Evolutionary conservation across 1,140 invertebrate species (phyloP).

Genomic region (Proales similis): DNA sequence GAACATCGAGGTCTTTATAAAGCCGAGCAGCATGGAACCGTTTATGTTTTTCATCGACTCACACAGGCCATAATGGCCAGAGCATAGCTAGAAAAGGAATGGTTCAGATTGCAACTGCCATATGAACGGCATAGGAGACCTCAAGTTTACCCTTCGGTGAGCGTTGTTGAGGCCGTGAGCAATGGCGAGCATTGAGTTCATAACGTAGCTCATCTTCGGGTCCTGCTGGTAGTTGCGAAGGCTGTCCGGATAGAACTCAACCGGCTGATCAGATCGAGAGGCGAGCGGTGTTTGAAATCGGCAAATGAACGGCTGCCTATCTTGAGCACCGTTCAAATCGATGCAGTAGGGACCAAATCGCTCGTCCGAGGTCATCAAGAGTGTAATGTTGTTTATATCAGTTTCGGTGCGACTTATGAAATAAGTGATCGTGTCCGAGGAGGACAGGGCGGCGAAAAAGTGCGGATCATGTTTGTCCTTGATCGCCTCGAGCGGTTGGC

Average conservation of each 20-base stretch:
- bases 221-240: slow-evolving; percentile 61
- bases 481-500: too few relatives aligned
- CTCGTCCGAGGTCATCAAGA: too few relatives aligned
- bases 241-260: slow-evolving; percentile 38
- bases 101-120: slow-evolving; percentile 2
- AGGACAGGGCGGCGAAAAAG: too few relatives aligned
- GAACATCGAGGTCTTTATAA: slow-evolving; percentile 71
- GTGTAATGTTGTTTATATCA: too few relatives aligned
- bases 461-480: too few relatives aligned
- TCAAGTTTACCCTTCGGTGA: slow-evolving; percentile 57
- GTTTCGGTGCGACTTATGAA: not conserved
- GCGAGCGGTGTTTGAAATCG: slow-evolving; percentile 7
- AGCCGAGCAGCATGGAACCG: slow-evolving; percentile 60
- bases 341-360: slow-evolving; percentile 5
- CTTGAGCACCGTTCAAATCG: not conserved
- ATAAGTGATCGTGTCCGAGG: too few relatives aligned
- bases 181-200: slow-evolving; percentile 65
- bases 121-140: slow-evolving; percentile 6
- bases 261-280: not conserved
- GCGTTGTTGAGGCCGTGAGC: slow-evolving; percentile 62
- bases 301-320: slow-evolving; percentile 12
- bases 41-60: slow-evolving; percentile 61
- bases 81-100: slow-evolving; percentile 42
- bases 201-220: slow-evolving; percentile 69
- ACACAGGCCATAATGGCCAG: slow-evolving; percentile 56